Conservation (phyloP, 2,797 vertebrate species). For the Fringilla coelebs region DNA sequence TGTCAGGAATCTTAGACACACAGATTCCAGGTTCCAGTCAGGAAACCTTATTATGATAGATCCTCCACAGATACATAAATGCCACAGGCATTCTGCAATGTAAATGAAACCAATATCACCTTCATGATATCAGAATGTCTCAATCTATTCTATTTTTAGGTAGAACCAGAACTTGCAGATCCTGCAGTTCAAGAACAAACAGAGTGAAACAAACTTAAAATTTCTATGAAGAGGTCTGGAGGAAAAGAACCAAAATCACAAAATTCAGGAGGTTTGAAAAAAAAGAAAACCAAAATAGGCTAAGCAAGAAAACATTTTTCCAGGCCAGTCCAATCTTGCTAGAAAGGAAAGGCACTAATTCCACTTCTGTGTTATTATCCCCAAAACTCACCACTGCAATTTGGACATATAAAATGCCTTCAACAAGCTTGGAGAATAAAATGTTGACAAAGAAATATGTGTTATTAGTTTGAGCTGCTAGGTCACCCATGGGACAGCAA, state of each 20-base stretch:
- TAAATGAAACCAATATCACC: background rate
- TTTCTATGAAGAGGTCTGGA: background rate
- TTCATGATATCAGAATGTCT: background rate
- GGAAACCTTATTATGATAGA: background rate
- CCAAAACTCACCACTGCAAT: conserved; percentile 23
- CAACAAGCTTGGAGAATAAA: conserved; percentile 23
- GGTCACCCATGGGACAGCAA: background rate
- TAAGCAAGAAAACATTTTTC: conserved; percentile 15
- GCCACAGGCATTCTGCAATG: background rate
- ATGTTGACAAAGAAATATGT: conserved; percentile 45
- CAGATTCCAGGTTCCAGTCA: background rate
- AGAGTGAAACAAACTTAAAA: background rate
- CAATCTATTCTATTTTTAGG: background rate
- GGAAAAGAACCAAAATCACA: background rate
- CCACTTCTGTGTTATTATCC: conserved; percentile 37
- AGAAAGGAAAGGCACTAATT: conserved; percentile 59
- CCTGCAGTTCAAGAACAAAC: background rate
- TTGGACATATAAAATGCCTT: conserved; percentile 43
- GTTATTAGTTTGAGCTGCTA: conserved; percentile 31
- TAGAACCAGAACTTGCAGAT: background rate
- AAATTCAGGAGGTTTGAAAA: background rate
- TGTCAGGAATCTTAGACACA: background rate
- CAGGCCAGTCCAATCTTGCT: background rate
- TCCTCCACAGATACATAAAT: background rate
- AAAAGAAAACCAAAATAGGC: background rate